Percentiles rank a stretch among this genome's conserved stretches.
Conservation (phyloP, 1,140 invertebrate species). For the Hylaeus volcanicus region DNA sequence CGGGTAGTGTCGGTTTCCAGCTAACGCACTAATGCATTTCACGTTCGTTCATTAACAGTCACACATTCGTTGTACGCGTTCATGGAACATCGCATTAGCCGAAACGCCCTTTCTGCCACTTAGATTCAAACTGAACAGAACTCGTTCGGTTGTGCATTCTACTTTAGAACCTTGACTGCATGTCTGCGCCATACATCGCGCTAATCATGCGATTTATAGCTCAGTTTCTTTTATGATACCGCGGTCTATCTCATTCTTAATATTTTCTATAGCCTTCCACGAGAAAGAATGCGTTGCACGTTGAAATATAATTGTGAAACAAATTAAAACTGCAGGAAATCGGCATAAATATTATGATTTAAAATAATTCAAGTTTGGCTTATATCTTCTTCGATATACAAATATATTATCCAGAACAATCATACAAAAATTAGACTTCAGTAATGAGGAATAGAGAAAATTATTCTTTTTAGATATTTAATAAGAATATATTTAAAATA, state of each 20-base stretch:
- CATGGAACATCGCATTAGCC: constrained; percentile 1
- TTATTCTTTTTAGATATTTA: no score
- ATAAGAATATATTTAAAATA: no score
- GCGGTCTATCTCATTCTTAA: constrained; percentile 28
- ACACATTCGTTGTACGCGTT: background rate
- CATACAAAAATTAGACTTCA: no score
- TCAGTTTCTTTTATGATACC: constrained; percentile 9
- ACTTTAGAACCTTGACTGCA: background rate
- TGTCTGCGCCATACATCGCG: constrained; percentile 13
- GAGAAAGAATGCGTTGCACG: background rate
- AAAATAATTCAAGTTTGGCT: no score
- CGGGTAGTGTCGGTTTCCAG: background rate
- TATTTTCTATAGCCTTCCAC: background rate
- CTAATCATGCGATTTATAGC: constrained; percentile 30
- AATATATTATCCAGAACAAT: no score
- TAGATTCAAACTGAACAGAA: constrained; percentile 15
- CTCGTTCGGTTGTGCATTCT: background rate
- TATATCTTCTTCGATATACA: no score
- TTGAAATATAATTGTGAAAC: background rate
- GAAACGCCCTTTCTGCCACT: background rate
- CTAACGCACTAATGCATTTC: constrained; percentile 7
- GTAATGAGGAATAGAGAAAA: no score
- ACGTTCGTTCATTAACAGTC: constrained; percentile 21
- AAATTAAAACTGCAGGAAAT: no score
- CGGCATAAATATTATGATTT: no score